phyloP scores from a whole-genome alignment of 2,797 vertebrate species.

The Jordanella pulchra region DNA sequence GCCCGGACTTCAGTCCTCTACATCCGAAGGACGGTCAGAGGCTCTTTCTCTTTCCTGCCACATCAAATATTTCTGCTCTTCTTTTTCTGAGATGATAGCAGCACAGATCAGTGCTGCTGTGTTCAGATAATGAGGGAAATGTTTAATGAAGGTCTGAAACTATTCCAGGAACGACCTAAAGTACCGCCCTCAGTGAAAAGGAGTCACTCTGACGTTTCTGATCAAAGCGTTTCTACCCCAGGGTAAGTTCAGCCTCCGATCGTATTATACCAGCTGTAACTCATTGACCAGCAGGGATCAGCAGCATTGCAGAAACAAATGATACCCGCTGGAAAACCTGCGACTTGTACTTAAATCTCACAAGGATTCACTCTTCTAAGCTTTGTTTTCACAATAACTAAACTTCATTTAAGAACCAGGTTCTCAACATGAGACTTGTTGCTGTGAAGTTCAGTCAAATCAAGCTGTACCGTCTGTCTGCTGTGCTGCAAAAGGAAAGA shows the following conservation, averaged over 20 bases:
- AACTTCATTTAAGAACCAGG: no score
- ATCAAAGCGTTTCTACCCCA: background rate
- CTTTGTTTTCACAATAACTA: no score
- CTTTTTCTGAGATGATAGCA: background rate
- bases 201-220: background rate
- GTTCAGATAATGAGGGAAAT: background rate
- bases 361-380: no score
- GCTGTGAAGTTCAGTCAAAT: no score
- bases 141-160: background rate
- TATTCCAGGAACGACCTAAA: slow-evolving; percentile 2
- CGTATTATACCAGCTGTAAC: no score
- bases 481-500: no score
- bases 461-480: no score
- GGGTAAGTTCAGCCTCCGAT: background rate
- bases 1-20: slow-evolving; percentile 6
- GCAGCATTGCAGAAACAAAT: no score
- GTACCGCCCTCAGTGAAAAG: background rate
- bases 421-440: no score
- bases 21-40: slow-evolving; percentile 24
- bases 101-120: background rate
- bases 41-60: background rate
- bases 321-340: no score
- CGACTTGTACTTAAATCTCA: no score
- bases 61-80: background rate
- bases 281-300: no score